Conservation (phyloP, 1,140 invertebrate genomes). For the Magallana ariakensis region DNA sequence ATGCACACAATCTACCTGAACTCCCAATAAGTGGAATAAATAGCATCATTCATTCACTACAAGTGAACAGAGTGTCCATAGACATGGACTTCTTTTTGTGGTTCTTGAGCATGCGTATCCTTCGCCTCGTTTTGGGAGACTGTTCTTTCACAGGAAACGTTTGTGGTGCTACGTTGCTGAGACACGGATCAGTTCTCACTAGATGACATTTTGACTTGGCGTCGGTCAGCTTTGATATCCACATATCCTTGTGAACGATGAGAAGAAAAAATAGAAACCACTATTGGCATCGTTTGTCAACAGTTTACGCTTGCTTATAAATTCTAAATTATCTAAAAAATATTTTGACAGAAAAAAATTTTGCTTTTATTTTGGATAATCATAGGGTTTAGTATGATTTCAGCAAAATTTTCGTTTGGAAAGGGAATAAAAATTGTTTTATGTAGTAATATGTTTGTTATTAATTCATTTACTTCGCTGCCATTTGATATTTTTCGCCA, state of each 20-base stretch:
- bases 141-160: not conserved
- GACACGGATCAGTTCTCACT: slow-evolving; percentile 7
- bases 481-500: too few relatives aligned
- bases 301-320: not conserved
- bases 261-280: not conserved
- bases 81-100: slow-evolving; percentile 45
- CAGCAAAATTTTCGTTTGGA: too few relatives aligned
- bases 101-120: slow-evolving; percentile 43
- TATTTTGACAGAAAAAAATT: too few relatives aligned
- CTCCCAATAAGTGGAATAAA: not conserved
- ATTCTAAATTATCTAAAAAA: too few relatives aligned
- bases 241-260: slow-evolving; percentile 11
- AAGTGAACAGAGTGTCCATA: slow-evolving; percentile 48
- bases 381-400: too few relatives aligned
- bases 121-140: slow-evolving; percentile 36
- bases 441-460: too few relatives aligned
- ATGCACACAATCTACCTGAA: too few relatives aligned
- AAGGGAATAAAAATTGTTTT: too few relatives aligned
- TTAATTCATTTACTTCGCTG: too few relatives aligned
- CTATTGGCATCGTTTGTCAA: not conserved
- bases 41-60: not conserved
- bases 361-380: too few relatives aligned
- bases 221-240: slow-evolving; percentile 43
- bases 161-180: not conserved
- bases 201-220: slow-evolving; percentile 33